Evolutionary conservation across 2,113 vertebrate genomes (phyloP).

Genomic region (Spea multiplicata): DNA sequence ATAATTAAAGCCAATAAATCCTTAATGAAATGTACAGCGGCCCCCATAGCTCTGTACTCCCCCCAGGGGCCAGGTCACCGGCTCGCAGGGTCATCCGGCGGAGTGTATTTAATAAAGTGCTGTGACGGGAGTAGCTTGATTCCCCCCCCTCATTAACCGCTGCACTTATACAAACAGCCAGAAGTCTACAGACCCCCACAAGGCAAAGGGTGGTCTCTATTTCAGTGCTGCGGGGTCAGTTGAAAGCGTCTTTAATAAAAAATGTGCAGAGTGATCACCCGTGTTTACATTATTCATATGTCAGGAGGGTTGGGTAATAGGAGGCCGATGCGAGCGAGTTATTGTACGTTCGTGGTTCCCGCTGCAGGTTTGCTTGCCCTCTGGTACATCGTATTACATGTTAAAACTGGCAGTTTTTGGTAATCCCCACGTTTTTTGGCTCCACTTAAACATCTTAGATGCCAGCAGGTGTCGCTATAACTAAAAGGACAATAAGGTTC

Average conservation of each 20-base stretch:
- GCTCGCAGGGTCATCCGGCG: background rate
- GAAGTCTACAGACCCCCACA: background rate
- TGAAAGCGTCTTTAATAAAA: background rate
- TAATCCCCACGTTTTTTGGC: no score
- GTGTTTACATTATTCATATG: background rate
- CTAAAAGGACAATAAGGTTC: no score
- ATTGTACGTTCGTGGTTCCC: no score
- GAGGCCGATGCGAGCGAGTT: background rate
- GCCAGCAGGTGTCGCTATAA: no score
- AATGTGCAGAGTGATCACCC: background rate
- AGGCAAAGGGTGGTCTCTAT: background rate
- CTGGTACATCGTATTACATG: no score
- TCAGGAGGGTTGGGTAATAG: background rate
- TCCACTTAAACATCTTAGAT: no score
- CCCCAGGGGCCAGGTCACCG: background rate
- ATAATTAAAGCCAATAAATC: conserved; percentile 24
- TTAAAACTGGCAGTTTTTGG: no score
- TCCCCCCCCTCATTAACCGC: background rate
- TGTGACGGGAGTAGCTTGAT: background rate
- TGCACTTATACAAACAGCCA: background rate
- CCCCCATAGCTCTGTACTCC: background rate
- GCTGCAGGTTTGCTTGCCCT: no score
- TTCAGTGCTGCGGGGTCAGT: background rate
- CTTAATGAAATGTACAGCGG: conserved; percentile 14
- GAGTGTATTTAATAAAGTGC: background rate